Conservation (phyloP, 2,888 invertebrate genomes). For the Drosophila tanythrix region DNA sequence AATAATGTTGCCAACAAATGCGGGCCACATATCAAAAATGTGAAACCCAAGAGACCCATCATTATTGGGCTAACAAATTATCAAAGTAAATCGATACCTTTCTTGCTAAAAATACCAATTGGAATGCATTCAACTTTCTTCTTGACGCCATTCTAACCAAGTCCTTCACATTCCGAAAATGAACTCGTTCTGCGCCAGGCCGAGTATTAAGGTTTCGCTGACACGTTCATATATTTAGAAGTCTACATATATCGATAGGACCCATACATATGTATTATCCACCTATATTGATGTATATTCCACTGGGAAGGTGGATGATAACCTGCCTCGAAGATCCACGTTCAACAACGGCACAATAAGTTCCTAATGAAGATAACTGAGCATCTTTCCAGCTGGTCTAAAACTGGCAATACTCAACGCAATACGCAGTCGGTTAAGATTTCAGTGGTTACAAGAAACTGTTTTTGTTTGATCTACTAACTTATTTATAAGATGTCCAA, state of each 20-base stretch:
- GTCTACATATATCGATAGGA: background rate
- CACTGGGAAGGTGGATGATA: background rate
- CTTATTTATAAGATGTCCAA: background rate
- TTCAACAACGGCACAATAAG: background rate
- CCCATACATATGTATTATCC: background rate
- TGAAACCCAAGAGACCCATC: constrained; percentile 41
- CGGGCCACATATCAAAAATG: constrained; percentile 42
- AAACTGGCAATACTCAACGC: background rate
- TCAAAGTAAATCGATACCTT: constrained; percentile 10
- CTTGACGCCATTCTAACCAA: background rate
- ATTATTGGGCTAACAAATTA: constrained; percentile 11
- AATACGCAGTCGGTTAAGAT: background rate
- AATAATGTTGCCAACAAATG: constrained; percentile 31
- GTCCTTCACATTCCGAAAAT: background rate
- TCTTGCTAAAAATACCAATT: background rate
- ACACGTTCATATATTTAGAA: background rate
- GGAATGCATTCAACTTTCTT: background rate
- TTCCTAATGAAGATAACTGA: background rate
- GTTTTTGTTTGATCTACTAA: background rate
- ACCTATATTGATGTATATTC: background rate
- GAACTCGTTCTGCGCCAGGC: background rate
- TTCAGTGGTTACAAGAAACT: background rate
- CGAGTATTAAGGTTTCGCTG: background rate
- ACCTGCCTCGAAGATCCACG: background rate
- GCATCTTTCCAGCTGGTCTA: background rate